phyloP scores from a whole-genome alignment of 2,113 vertebrate species.

The Glaucomys volans region DNA sequence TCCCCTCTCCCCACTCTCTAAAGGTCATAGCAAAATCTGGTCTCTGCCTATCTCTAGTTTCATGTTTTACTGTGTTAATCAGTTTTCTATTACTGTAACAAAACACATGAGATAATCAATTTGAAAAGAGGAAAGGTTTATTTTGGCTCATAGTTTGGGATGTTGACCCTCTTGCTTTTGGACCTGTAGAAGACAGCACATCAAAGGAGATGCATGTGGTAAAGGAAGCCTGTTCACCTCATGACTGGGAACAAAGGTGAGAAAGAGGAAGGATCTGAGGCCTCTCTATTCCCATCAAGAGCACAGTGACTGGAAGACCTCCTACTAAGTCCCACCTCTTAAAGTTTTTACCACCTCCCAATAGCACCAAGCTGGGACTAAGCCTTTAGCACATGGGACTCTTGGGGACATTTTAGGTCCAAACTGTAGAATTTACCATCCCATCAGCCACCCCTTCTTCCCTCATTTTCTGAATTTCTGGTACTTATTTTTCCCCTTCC shows the following conservation, averaged over 20 bases:
- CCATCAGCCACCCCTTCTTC: neutral
- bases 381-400: neutral
- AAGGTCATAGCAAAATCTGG: neutral
- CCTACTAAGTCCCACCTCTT: too few species aligned
- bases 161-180: too few species aligned
- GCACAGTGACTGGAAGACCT: neutral
- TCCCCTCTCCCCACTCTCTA: neutral
- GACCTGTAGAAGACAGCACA: neutral
- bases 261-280: neutral
- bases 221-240: neutral
- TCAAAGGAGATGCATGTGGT: neutral
- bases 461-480: neutral
- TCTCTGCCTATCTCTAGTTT: neutral
- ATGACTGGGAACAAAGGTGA: neutral
- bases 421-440: too few species aligned
- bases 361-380: neutral
- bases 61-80: neutral
- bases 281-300: too few species aligned
- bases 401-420: too few species aligned
- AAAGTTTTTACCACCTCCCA: neutral
- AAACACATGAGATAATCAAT: neutral
- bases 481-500: neutral
- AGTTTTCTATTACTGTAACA: neutral
- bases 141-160: neutral
- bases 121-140: neutral